Evolutionary conservation across 2,888 invertebrate genomes (phyloP), one percentile per base, ranked within the genome.

Genomic region (Amiota mariae): DNA sequence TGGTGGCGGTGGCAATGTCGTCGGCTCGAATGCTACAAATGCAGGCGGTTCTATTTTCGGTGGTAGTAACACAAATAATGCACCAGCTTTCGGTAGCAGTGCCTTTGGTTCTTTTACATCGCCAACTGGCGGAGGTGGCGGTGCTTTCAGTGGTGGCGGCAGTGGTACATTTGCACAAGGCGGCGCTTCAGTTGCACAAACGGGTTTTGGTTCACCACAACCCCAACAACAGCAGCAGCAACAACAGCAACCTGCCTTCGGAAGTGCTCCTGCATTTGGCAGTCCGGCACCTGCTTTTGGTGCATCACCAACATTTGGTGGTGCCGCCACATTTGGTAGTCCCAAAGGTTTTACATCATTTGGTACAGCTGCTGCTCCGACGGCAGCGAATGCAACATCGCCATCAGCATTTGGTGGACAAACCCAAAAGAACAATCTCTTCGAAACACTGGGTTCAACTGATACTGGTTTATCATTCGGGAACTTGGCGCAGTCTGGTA

Each of bases 401-500:
- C 79, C 79, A 6, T 74, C 81, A 2, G 79, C 80, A 0, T 88
- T 88, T 48, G 86, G 86, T 24, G 80, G 79, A 13, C 76, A 85
- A 11, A 78, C 85, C 13, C 81, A 85, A 10, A 87, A 87, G 36
- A 88, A 87, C 68, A 89, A 87, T 72, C 85, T 90, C 6, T 90
- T 90, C 70, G 90, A 90, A 67, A 82, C 87, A 0, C 77, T 90
- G 47, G 90, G 90, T 2, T 84, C 89, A 2, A 84, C 88, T 2
- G 89, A 89, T 47, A 78, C 87, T 1, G 87, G 88, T 0, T 76
- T 89, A 13, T 88, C 90, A 0, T 90, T 90, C 79, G 90, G 90
- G 0, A 90, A 90, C 78, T 81, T 90, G 68, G 90, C 90, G 8
- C 89, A 90, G 68, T 86, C 84, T 49, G 84, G 87, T 4, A 88